Base-by-base conservation (phyloP, 2,113 vertebrate species). In the Nycticorax nycticorax region DNA sequence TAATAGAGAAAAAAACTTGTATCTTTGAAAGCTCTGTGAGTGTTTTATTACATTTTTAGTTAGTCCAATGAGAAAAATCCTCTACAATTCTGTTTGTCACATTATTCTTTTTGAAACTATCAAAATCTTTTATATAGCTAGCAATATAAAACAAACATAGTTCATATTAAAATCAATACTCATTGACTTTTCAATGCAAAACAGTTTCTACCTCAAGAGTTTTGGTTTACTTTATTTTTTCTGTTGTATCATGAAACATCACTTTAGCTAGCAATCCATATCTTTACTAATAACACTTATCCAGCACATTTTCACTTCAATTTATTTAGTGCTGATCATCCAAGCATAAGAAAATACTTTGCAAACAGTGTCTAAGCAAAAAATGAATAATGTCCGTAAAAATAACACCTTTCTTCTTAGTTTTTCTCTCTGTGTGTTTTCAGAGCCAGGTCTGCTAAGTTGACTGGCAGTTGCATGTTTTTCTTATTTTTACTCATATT, bases 151-250 rank as follows among this genome's bases (percentile, higher is more conserved):
- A 3, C 60, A 90, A 93, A 72, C 74, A 35, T 76, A 73, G 67
- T 83, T 97, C 83, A 93, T 89, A 92, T 72, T 55, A 88, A 94
- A 94, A 95, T 97, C 93, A 96, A 96, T 97, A 57, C 12, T 74
- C 67, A 91, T 96, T 95, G 94, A 83, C 79, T 96, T 97, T 93
- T 82, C 57, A 77, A 85, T 85, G 77, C 74, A 92, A 93, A 96
- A 52, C 41, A 35, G 26, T 92, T 94, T 96, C 79, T 90, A 64
- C 41, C 60, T 96, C 59, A 82, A 71, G 62, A 83, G 30, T 55
- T 88, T 79, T 88, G n/a, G 45, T 88, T 92, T 89, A 83, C 66
- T 55, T 78, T 85, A 32, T 56, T 72, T 92, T 77, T 77, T 93
- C 16, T 81, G 55, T 74, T 79, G 17, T 56, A 81, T 84, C 95